Evolutionary conservation across 2,797 vertebrate species (phyloP).

Genomic region (Euphonia xanthogaster): DNA sequence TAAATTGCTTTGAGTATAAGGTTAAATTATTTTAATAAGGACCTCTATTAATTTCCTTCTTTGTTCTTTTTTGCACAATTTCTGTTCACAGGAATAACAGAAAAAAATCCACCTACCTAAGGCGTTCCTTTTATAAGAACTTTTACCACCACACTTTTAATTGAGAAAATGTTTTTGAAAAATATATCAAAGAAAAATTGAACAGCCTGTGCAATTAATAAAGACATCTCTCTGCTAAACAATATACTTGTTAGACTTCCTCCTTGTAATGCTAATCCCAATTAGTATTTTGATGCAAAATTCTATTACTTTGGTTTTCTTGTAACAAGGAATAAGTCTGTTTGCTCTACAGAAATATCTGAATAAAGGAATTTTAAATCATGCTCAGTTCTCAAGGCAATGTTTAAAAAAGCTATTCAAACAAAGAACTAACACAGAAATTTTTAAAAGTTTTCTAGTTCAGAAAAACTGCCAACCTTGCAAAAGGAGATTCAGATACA

Average conservation of each 20-base stretch:
- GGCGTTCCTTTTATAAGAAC: neutral
- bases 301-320: neutral
- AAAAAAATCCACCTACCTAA: neutral
- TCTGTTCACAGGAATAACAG: neutral
- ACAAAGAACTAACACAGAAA: neutral
- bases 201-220: neutral
- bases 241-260: neutral
- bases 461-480: neutral
- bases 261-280: neutral
- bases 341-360: neutral
- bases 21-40: neutral
- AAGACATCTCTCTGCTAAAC: neutral
- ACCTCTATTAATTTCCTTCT: neutral
- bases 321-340: neutral
- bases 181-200: neutral
- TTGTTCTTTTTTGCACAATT: neutral
- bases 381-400: neutral
- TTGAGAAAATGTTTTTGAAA: neutral
- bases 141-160: neutral
- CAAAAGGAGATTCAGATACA: neutral
- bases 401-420: neutral
- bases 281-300: neutral
- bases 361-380: neutral
- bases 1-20: neutral
- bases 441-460: neutral